Base-by-base conservation (phyloP, 2,888 invertebrate species). In the Drosophila atroscutellata region DNA sequence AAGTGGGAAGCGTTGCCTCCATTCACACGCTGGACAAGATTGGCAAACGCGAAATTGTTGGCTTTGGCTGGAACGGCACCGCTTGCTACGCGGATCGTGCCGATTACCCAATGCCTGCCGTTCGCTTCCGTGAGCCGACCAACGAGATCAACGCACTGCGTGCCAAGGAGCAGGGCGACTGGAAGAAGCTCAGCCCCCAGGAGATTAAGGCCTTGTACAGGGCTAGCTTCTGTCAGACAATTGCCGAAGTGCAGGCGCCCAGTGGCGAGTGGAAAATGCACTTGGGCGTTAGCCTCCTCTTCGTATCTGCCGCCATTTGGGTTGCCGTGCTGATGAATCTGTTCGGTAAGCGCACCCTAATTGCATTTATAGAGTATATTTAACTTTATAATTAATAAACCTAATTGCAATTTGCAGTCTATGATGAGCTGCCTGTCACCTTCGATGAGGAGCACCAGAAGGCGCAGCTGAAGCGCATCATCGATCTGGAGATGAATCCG, bases 191-290 rank as follows among this genome's bases (percentile, higher is more conserved):
- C 75, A 95, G 97, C 11, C 76, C 96, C 0, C 97, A 98, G 73
- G 99, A 99, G 91, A 99, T 99, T 94, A 99, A 99, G 94, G 95
- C 95, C 0, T 93, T 99, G 51, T 99, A 99, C 94, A 95, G 99
- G 81, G 96, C 97, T 4, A 97, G 97, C 80, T 99, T 97, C 94
- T 96, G 99, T 89, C 97, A 98, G 93, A 99, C 99, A 20, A 97
- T 97, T 92, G 95, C 97, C 5, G 99, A 99, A 94, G 95, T 99
- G 93, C 94, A 96, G 72, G 98, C 86, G 58, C 28, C 60, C 55
- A 85, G 86, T 49, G 93, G 92, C 24, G 91, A 92, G 66, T 92
- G 92, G 92, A 92, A 92, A 66, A 52, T 90, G 84, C 92, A 95
- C 0, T 0, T 96, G 0, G 97, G 97, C 37, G 91, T 94, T 74